These are phyloP conservation scores for Orchesellides sinensis DNA, from an alignment of 2,888 invertebrate genomes.

Conservation along the genomic window DNA sequence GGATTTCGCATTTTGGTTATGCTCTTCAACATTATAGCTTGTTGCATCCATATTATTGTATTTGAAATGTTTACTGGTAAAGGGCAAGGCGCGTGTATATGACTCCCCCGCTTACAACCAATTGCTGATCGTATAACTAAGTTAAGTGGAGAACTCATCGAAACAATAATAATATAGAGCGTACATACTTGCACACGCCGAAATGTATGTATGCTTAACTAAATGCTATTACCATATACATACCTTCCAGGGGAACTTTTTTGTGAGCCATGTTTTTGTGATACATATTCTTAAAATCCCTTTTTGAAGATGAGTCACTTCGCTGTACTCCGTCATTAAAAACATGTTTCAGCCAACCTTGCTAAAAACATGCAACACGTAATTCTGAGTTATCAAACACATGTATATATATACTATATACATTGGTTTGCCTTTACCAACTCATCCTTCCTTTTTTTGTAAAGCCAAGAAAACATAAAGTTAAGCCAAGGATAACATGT, in stretches of 20 bases:
- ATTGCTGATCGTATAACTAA: neutral
- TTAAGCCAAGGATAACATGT: conserved; percentile 55
- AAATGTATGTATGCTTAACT: neutral
- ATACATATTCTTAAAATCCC: neutral
- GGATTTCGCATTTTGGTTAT: neutral
- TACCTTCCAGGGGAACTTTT: neutral
- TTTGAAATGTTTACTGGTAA: neutral
- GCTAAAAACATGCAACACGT: neutral
- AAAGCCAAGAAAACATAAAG: conserved; percentile 11
- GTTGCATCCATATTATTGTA: neutral
- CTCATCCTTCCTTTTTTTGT: neutral
- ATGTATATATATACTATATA: neutral
- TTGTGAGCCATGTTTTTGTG: neutral
- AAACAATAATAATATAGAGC: neutral
- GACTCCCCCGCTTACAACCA: conserved; percentile 19
- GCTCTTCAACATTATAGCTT: neutral
- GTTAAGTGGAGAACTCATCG: neutral
- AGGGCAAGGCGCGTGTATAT: too few relatives aligned
- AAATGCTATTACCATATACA: neutral
- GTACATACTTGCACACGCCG: neutral
- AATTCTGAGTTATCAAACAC: neutral
- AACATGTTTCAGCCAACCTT: conserved; percentile 15
- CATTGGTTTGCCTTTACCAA: neutral
- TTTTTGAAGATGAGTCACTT: conserved; percentile 52
- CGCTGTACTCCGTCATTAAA: conserved; percentile 1